These are phyloP conservation scores for Heliconius sara DNA, from an alignment of 2,888 invertebrate species.

Conservation along the genomic window DNA sequence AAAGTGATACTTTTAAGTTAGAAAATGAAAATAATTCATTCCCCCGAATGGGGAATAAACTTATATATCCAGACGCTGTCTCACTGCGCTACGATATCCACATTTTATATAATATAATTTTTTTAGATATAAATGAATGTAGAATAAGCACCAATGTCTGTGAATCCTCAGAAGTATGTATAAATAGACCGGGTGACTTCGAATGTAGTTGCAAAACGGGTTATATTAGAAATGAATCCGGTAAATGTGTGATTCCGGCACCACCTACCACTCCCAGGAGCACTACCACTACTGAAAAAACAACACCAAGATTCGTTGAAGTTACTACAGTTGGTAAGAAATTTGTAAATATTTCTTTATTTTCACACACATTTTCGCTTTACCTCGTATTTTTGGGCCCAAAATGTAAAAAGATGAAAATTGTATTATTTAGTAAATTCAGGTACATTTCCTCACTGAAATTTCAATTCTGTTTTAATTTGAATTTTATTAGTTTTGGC, in stretches of 20 bases:
- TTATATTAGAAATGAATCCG: constrained; percentile 86
- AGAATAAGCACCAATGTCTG: constrained; percentile 81
- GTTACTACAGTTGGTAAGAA: constrained; percentile 48
- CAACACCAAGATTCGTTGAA: constrained; percentile 48
- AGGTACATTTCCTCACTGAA: too few species aligned
- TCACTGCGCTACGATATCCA: too few species aligned
- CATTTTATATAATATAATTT: neutral
- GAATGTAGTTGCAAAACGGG: constrained; percentile 91
- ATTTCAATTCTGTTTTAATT: too few species aligned
- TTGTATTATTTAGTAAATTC: too few species aligned
- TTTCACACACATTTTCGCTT: too few species aligned
- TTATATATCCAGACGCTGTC: neutral
- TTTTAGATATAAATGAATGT: constrained; percentile 91
- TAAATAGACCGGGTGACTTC: constrained; percentile 93
- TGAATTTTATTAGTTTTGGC: too few species aligned
- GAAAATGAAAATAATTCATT: neutral
- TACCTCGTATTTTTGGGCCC: too few species aligned
- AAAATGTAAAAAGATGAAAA: too few species aligned
- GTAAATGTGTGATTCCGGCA: constrained; percentile 60
- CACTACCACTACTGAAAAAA: constrained; percentile 51
- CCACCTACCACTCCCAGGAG: constrained; percentile 49
- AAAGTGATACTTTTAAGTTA: too few species aligned
- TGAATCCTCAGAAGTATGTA: constrained; percentile 84
- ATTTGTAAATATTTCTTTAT: neutral
- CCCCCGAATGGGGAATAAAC: neutral